Conservation (phyloP, 2,797 vertebrate species). For the Parotocinclus haroldoi region DNA sequence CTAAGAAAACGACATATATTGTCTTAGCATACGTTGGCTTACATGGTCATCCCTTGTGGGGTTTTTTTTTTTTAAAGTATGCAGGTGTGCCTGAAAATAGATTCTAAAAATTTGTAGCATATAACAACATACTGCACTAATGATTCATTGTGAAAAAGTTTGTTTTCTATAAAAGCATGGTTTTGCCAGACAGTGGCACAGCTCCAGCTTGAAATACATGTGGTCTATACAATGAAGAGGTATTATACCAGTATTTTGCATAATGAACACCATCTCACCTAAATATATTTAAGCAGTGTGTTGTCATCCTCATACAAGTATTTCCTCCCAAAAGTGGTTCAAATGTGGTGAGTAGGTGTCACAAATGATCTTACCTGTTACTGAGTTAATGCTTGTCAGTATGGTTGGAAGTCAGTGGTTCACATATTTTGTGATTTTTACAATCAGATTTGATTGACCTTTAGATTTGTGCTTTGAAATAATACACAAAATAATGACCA, state of each 20-base stretch:
- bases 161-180: background rate
- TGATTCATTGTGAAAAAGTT: background rate
- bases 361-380: constrained; percentile 10
- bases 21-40: background rate
- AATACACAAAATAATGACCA: background rate
- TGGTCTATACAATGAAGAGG: background rate
- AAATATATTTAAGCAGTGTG: too few relatives aligned
- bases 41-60: background rate
- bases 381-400: constrained; percentile 17
- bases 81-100: constrained; percentile 1
- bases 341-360: constrained; percentile 10
- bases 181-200: background rate
- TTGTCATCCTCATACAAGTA: background rate
- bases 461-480: constrained; percentile 3
- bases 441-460: constrained; percentile 21
- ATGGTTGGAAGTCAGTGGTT: constrained; percentile 3
- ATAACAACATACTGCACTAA: constrained; percentile 19
- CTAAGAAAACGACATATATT: background rate
- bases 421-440: constrained; percentile 22
- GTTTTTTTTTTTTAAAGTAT: background rate
- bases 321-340: background rate
- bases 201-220: background rate
- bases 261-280: background rate
- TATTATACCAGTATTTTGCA: background rate
- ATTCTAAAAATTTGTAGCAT: constrained; percentile 13